phyloP scores from a whole-genome alignment of 2,113 vertebrate species.

The Porphyrio hochstetteri region DNA sequence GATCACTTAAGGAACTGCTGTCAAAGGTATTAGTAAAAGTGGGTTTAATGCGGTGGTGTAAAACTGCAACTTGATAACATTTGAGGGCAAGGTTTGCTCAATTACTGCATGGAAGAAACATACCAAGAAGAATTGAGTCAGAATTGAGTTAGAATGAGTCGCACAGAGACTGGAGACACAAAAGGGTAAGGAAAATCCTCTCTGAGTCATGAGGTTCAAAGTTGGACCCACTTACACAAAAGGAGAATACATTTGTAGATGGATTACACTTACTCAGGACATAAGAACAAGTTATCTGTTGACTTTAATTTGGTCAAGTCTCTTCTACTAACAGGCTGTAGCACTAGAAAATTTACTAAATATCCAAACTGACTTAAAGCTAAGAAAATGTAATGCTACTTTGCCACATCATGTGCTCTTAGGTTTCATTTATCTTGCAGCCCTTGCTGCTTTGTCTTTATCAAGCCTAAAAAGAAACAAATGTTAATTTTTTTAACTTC shows the following conservation, averaged over 20 bases:
- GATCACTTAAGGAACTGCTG: no score
- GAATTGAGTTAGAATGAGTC: no score
- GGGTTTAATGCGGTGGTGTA: no score
- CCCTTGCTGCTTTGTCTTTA: neutral
- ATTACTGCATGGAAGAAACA: no score
- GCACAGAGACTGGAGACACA: no score
- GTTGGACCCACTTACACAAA: neutral
- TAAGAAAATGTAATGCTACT: neutral
- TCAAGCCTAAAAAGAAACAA: neutral
- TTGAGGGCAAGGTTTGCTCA: no score
- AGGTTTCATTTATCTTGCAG: neutral
- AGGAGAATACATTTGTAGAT: neutral
- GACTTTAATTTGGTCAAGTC: neutral
- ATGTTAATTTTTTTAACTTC: neutral
- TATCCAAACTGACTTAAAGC: neutral
- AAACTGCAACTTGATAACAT: no score
- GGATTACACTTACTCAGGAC: neutral
- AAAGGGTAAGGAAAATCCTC: no score
- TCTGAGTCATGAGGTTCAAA: no score
- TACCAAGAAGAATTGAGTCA: no score
- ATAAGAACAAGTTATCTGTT: neutral
- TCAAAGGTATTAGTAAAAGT: no score
- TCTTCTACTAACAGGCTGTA: neutral
- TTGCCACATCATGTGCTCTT: neutral
- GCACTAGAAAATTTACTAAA: neutral